A percentile compares a stretch with the other conserved stretches of the same genome.
Conservation (phyloP, 1,140 invertebrate species). For the Anastrepha obliqua region DNA sequence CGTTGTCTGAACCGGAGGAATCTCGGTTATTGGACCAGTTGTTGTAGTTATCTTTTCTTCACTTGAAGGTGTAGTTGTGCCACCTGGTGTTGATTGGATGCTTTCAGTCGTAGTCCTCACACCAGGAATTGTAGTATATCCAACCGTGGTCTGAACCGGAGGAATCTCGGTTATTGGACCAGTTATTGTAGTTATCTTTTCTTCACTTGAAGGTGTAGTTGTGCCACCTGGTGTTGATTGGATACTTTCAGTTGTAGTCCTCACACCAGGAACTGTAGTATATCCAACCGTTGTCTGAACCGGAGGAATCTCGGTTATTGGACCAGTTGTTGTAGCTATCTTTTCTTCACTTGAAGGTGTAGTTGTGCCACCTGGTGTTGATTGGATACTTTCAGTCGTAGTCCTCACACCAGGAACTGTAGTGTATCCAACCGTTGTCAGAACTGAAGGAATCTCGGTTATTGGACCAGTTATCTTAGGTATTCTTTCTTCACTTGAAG, state of each 20-base stretch:
- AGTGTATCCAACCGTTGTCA: conserved; percentile 56
- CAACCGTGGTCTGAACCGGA: conserved; percentile 52
- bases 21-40: no score
- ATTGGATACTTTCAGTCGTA: not conserved
- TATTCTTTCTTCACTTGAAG: not conserved
- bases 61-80: not conserved
- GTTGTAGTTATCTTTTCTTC: no score
- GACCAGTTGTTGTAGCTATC: not conserved
- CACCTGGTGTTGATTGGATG: not conserved
- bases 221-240: not conserved
- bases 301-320: not conserved
- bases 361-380: not conserved
- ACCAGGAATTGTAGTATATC: not conserved
- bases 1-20: conserved; percentile 53
- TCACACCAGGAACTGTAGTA: not conserved
- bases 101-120: not conserved
- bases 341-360: not conserved
- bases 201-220: not conserved
- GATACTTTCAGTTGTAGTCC: not conserved
- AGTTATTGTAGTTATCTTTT: not conserved
- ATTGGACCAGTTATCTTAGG: not conserved
- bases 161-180: not conserved
- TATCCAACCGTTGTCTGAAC: not conserved
- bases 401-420: conserved; percentile 49
- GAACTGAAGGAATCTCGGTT: not conserved